Conservation (phyloP, 1,140 invertebrate species). For the Drosophila persimilis region DNA sequence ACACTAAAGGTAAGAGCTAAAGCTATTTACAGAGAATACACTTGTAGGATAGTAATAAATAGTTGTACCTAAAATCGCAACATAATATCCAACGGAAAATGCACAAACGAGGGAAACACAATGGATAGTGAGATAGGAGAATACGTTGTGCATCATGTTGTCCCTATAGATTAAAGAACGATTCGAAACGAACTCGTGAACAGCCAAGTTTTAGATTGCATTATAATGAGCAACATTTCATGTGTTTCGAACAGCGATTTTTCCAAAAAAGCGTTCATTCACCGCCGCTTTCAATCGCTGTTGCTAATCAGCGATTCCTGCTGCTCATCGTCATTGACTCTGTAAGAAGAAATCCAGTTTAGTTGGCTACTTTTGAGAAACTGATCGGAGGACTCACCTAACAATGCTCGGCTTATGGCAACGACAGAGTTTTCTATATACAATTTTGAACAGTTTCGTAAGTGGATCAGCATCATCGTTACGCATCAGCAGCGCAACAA, state of each 20-base stretch:
- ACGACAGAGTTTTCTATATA: constrained; percentile 85
- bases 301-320: constrained; percentile 89
- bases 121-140: constrained; percentile 23
- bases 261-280: constrained; percentile 42
- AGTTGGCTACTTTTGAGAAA: background rate
- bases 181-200: constrained; percentile 80
- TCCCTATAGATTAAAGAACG: constrained; percentile 71
- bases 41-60: constrained; percentile 39
- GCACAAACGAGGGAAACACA: constrained; percentile 45
- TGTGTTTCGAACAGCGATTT: constrained; percentile 61
- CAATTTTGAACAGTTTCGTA: constrained; percentile 86
- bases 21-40: constrained; percentile 68
- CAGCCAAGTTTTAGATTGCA: constrained; percentile 80
- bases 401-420: constrained; percentile 84
- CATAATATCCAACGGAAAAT: constrained; percentile 48
- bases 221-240: constrained; percentile 70
- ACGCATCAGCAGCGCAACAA: constrained; percentile 89
- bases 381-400: constrained; percentile 78
- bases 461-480: constrained; percentile 95
- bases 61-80: constrained; percentile 50
- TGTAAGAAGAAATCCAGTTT: constrained; percentile 75
- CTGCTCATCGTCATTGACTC: constrained; percentile 89
- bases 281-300: constrained; percentile 53
- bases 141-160: constrained; percentile 50
- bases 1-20: constrained; percentile 52